Conservation (phyloP, 2,113 vertebrate species). For the Ursus arctos region DNA sequence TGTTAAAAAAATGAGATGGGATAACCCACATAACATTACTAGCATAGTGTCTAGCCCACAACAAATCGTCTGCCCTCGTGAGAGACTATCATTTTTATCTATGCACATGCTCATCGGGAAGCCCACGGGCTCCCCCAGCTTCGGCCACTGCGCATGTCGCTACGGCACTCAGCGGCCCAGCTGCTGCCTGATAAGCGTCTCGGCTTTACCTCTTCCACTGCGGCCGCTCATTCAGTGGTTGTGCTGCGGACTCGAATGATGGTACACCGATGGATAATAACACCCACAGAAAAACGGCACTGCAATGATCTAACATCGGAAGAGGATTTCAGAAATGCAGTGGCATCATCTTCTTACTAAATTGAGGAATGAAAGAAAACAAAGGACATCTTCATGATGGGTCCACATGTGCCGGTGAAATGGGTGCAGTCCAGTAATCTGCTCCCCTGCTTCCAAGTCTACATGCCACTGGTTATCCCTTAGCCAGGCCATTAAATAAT, state of each 20-base stretch:
- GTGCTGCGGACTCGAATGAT: neutral
- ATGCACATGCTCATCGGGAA: neutral
- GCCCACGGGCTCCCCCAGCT: neutral
- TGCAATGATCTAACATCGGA: neutral
- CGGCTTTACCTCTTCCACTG: neutral
- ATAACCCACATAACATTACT: neutral
- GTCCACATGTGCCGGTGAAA: neutral
- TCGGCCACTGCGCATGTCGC: neutral
- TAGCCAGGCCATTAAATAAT: neutral
- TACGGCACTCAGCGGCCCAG: neutral
- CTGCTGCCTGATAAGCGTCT: neutral
- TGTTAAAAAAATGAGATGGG: neutral
- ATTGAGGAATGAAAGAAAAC: neutral
- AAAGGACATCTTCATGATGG: neutral
- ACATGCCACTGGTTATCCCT: neutral
- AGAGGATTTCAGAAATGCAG: constrained; percentile 45
- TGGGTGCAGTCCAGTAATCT: neutral
- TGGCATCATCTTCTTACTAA: neutral
- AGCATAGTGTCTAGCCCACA: neutral
- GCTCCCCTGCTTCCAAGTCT: neutral
- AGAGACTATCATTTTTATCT: neutral
- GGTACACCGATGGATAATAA: neutral
- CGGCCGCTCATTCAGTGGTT: neutral
- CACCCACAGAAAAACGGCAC: neutral
- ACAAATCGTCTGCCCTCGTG: neutral